phyloP scores from a whole-genome alignment of 2,797 vertebrate genomes.

The Aythya fuligula region DNA sequence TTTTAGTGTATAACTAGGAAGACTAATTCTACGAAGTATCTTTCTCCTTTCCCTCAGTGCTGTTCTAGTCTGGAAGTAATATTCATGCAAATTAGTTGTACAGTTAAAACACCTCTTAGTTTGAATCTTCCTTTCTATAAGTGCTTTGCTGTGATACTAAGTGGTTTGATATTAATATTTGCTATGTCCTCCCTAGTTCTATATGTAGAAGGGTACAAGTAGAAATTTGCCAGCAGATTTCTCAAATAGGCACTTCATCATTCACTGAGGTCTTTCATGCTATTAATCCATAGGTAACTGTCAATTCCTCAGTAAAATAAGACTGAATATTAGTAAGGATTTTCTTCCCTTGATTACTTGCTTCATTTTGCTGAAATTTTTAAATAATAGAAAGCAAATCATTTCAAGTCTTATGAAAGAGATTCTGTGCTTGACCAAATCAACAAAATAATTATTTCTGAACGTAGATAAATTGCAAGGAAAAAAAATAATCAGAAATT shows the following conservation, averaged over 20 bases:
- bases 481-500: background rate
- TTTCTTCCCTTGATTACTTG: no score
- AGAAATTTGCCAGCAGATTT: background rate
- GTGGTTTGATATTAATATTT: background rate
- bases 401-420: no score
- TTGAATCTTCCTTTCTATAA: background rate
- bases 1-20: no score
- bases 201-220: background rate
- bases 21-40: background rate
- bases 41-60: background rate
- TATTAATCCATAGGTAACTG: no score
- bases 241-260: no score
- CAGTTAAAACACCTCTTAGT: background rate
- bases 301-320: no score
- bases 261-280: no score
- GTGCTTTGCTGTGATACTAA: background rate
- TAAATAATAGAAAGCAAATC: no score
- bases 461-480: background rate
- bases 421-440: background rate
- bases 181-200: background rate
- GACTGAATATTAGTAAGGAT: no score
- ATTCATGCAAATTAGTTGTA: background rate
- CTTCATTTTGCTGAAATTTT: no score
- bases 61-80: background rate
- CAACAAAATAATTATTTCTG: background rate